Conservation (phyloP, 2,888 invertebrate genomes). For the Philhelius pedissequus region DNA sequence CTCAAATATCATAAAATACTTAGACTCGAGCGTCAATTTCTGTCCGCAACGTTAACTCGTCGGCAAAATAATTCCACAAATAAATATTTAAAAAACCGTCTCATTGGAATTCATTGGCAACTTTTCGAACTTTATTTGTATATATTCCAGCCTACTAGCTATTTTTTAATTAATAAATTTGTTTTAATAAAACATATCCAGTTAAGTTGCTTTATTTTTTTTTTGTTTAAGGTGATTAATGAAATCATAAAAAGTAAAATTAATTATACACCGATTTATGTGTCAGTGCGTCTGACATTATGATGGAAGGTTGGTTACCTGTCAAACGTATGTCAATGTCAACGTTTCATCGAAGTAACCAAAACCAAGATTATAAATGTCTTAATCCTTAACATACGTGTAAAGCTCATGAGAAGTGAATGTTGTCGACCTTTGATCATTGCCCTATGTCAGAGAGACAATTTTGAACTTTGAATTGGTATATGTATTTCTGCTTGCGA, state of each 20-base stretch:
- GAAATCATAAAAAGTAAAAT: slow-evolving; percentile 1
- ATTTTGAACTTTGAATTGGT: slow-evolving; percentile 11
- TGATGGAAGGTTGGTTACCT: slow-evolving; percentile 21
- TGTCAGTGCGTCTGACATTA: slow-evolving; percentile 10
- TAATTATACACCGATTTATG: slow-evolving; percentile 27
- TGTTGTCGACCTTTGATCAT: slow-evolving; percentile 8
- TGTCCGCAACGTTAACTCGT: slow-evolving; percentile 21
- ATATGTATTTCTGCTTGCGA: neutral
- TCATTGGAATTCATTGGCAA: slow-evolving; percentile 39
- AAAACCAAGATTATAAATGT: neutral
- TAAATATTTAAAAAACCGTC: slow-evolving; percentile 43
- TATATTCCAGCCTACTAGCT: neutral
- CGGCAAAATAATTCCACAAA: slow-evolving; percentile 37
- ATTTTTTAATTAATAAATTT: neutral
- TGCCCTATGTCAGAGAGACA: neutral
- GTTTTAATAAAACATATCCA: neutral
- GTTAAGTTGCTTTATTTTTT: neutral
- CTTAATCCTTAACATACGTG: neutral
- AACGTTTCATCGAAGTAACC: neutral
- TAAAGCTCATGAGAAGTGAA: neutral
- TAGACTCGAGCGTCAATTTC: slow-evolving; percentile 27
- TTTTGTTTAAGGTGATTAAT: neutral
- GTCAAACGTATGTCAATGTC: neutral
- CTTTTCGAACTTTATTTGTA: slow-evolving; percentile 38
- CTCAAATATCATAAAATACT: slow-evolving; percentile 51